Conservation (phyloP, 1,140 invertebrate genomes). For the Camponotus vicinus region DNA sequence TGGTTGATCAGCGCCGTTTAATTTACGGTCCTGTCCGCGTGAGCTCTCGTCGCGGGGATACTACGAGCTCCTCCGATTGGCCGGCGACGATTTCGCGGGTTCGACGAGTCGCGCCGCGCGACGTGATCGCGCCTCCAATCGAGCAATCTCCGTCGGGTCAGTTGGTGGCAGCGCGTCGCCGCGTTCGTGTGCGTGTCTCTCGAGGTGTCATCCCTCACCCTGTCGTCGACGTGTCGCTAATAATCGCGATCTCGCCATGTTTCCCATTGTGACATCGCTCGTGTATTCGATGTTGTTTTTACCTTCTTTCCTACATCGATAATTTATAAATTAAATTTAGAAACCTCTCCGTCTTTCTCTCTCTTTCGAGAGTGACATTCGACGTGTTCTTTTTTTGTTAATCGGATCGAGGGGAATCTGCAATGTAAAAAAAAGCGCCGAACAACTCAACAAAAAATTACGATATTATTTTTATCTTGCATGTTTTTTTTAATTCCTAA, state of each 20-base stretch:
- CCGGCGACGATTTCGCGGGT: conserved; percentile 68
- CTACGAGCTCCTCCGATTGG: conserved; percentile 66
- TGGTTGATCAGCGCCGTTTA: conserved; percentile 19
- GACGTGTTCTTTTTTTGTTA: neutral
- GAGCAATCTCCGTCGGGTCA: conserved; percentile 56
- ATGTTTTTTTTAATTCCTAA: neutral
- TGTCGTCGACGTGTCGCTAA: neutral
- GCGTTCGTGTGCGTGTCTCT: conserved; percentile 3
- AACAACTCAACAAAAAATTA: neutral
- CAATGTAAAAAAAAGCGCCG: neutral
- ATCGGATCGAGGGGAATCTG: neutral
- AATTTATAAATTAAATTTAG: neutral
- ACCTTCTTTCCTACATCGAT: neutral
- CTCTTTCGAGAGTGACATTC: neutral
- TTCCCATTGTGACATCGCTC: conserved; percentile 13
- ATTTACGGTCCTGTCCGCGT: conserved; percentile 58
- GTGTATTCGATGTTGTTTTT: conserved; percentile 30
- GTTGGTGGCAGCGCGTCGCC: conserved; percentile 68
- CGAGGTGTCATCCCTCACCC: neutral
- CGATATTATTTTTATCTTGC: neutral
- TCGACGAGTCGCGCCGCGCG: conserved; percentile 69
- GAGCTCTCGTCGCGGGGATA: conserved; percentile 46
- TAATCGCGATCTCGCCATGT: neutral
- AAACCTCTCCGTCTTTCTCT: no score
- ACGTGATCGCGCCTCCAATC: conserved; percentile 64